Evolutionary conservation across 2,797 vertebrate species (phyloP).

Genomic region (Rallus crepitans): DNA sequence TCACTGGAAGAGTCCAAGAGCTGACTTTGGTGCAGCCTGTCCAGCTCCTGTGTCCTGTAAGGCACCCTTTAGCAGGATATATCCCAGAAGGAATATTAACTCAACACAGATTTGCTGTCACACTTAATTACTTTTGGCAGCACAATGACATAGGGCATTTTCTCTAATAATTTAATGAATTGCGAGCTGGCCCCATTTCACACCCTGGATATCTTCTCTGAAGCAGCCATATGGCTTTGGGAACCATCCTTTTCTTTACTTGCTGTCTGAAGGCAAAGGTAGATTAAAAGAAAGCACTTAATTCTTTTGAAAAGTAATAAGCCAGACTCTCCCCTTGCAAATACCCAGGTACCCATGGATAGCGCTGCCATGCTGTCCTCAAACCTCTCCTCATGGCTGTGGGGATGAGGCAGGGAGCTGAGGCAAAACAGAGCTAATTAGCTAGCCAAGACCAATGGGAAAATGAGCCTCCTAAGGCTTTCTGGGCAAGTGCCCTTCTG

Average conservation of each 20-base stretch:
- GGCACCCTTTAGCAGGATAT: not conserved
- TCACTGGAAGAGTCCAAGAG: not conserved
- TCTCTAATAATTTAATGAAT: not conserved
- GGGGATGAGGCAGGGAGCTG: fast-evolving
- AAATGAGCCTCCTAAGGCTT: not conserved
- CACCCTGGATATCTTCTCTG: not conserved
- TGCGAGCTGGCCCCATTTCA: not conserved
- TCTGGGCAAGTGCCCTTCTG: not conserved
- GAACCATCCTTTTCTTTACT: not conserved
- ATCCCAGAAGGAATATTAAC: not conserved
- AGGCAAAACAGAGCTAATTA: not conserved
- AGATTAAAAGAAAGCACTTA: not conserved
- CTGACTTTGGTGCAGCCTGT: not conserved
- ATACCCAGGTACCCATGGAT: not conserved
- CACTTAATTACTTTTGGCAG: constrained; percentile 33
- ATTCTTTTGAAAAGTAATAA: not conserved
- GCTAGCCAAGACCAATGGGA: not conserved
- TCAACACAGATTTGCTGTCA: not conserved
- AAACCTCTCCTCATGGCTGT: fast-evolving
- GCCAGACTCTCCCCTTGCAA: not conserved
- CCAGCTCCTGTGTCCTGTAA: not conserved
- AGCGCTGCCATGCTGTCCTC: fast-evolving
- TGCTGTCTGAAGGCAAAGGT: not conserved
- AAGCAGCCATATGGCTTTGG: not conserved
- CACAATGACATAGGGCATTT: not conserved